Base-by-base conservation (phyloP, 2,888 invertebrate species). In the Netelia fuscicornis region DNA sequence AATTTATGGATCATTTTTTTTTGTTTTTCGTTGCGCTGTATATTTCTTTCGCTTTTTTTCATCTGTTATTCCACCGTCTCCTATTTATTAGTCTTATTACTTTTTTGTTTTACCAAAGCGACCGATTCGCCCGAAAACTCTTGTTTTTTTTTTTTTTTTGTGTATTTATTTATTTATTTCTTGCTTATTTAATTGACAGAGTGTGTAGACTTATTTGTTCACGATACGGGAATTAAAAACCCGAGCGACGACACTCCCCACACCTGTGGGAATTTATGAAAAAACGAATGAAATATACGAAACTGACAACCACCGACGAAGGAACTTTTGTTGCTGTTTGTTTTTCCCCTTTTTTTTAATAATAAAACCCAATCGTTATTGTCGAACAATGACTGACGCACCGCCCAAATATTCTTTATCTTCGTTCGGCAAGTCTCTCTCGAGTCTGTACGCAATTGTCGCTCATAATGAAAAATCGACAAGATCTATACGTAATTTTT, bases 171-270 rank as follows among this genome's bases (percentile, higher is more conserved):
- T 37, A 37, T 37, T 37, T 37, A 30, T 5, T 30, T 30, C 30
- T 75, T 79, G 65, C 58, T 9, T 78, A 78, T 68, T 84, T 85
- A 85, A 85, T 85, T 85, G 85, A 85, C 85, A 82, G 78, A 84
- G 81, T 78, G 82, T 85, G 81, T 71, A 78, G 70, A 82, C 64
- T 81, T 68, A 79, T 64, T 76, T 71, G 54, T 79, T 20, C 44
- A 56, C 62, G 70, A 54, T 23, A 13, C 78, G 48, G 68, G 60
- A 78, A 20, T 10, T 48, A 13, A 48, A 48, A 48, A 48, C 48
- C 48, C 11, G 65, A 52, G 23, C 65, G 67, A 52, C 78, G 67
- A 81, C 67, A 72, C 79, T 65, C 56, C 17, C 1, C 64, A 56
- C 30, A n/a, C 37, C 17, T 13, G 5, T 77, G 54, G 62, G 37